Percentiles rank a stretch among this genome's conserved stretches.
These are phyloP conservation scores for Gibbula magus DNA, from an alignment of 2,888 invertebrate species.

Conservation along the genomic window DNA sequence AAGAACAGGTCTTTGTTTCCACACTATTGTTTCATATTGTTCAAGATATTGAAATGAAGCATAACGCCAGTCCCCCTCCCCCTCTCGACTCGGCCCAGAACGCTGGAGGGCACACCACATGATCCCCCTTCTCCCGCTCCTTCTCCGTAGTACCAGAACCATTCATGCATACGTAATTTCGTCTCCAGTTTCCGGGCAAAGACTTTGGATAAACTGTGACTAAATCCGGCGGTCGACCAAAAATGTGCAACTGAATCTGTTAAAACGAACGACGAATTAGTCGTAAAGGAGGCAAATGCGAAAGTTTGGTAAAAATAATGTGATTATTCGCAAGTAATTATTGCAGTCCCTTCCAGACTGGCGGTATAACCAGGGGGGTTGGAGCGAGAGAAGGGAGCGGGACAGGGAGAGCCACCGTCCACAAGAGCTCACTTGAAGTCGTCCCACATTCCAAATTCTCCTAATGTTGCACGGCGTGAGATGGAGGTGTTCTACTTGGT, in stretches of 20 bases:
- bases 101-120: background rate
- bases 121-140: background rate
- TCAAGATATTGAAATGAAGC: conserved; percentile 15
- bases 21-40: background rate
- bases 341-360: background rate
- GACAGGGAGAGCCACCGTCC: too few relatives aligned
- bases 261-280: conserved; percentile 17
- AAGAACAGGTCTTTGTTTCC: conserved; percentile 3
- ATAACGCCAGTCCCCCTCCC: background rate
- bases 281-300: conserved; percentile 14
- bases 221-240: conserved; percentile 14
- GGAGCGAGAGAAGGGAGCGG: too few relatives aligned
- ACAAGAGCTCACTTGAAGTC: too few relatives aligned
- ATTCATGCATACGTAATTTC: conserved; percentile 16
- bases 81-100: background rate
- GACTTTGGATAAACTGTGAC: conserved; percentile 15
- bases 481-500: background rate
- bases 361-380: background rate
- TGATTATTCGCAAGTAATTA: conserved; percentile 9
- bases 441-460: too few relatives aligned
- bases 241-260: conserved; percentile 5
- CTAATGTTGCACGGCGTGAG: background rate
- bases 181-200: conserved; percentile 13
- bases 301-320: conserved; percentile 18
- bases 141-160: background rate